These are phyloP conservation scores for Ephialtes manifestator DNA, from an alignment of 2,888 invertebrate species.

Conservation along the genomic window DNA sequence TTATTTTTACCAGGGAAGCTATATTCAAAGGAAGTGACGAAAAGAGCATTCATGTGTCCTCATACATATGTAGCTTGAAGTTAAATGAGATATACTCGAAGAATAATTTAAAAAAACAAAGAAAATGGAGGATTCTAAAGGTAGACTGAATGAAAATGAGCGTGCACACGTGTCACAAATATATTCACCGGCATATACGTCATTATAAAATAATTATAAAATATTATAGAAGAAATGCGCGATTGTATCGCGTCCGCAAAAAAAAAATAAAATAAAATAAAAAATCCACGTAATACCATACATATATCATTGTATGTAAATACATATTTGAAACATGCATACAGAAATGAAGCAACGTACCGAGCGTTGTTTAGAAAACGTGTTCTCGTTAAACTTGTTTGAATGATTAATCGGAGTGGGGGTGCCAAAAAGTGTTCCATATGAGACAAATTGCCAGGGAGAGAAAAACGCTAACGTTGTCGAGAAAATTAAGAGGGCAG, in stretches of 20 bases:
- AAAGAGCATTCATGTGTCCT: conserved; percentile 18
- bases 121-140: conserved; percentile 21
- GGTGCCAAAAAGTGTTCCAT: conserved; percentile 76
- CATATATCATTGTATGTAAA: conserved; percentile 64
- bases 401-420: conserved; percentile 66
- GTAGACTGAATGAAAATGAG: conserved; percentile 48
- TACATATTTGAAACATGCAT: conserved; percentile 50
- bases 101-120: conserved; percentile 10
- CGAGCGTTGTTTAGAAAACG: conserved; percentile 39
- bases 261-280: conserved; percentile 16
- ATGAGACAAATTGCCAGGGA: conserved; percentile 57
- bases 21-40: conserved; percentile 24
- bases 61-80: conserved; percentile 4
- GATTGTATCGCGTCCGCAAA: conserved; percentile 33
- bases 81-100: conserved; percentile 27
- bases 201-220: conserved; percentile 41
- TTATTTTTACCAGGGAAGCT: too few species aligned
- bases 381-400: conserved; percentile 62
- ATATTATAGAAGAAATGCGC: conserved; percentile 45
- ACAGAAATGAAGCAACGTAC: conserved; percentile 44
- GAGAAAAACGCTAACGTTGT: conserved; percentile 48
- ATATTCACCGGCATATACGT: conserved; percentile 48
- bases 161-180: conserved; percentile 56
- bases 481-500: conserved; percentile 40
- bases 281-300: conserved; percentile 32